These are phyloP conservation scores for Pediacus dermestoides DNA, from an alignment of 2,888 invertebrate genomes.

Conservation along the genomic window DNA sequence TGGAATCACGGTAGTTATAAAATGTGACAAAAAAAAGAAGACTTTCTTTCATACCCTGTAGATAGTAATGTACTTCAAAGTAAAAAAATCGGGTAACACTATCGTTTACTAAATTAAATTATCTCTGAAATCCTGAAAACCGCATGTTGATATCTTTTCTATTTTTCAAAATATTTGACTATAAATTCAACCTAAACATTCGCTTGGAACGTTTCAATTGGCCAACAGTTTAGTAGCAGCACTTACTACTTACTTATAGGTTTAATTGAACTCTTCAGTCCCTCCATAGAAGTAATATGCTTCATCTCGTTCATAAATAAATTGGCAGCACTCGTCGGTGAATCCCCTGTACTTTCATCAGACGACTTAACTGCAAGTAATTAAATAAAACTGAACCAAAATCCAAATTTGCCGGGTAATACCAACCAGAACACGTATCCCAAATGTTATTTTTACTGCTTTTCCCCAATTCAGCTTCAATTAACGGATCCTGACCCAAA, in stretches of 20 bases:
- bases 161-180: too few relatives aligned
- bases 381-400: slow-evolving; percentile 13
- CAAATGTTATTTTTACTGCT: slow-evolving; percentile 27
- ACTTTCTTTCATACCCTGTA: too few relatives aligned
- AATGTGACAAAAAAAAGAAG: too few relatives aligned
- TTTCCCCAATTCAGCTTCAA: slow-evolving; percentile 44
- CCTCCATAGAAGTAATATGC: slow-evolving; percentile 38
- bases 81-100: too few relatives aligned
- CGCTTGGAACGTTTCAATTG: too few relatives aligned
- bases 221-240: too few relatives aligned
- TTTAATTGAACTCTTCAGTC: slow-evolving; percentile 40
- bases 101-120: too few relatives aligned
- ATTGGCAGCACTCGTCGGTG: slow-evolving; percentile 27
- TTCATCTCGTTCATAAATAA: slow-evolving; percentile 38
- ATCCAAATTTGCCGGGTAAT: slow-evolving; percentile 6
- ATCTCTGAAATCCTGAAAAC: too few relatives aligned
- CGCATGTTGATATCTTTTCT: too few relatives aligned
- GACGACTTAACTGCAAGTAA: slow-evolving; percentile 21
- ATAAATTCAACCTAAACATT: too few relatives aligned
- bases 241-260: slow-evolving; percentile 39
- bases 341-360: slow-evolving; percentile 19
- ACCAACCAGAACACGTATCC: slow-evolving; percentile 18
- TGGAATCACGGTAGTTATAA: too few relatives aligned
- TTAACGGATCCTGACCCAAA: slow-evolving; percentile 59
- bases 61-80: too few relatives aligned